These are phyloP conservation scores for Epistrophella euchroma DNA, from an alignment of 2,888 invertebrate genomes.

Conservation along the genomic window DNA sequence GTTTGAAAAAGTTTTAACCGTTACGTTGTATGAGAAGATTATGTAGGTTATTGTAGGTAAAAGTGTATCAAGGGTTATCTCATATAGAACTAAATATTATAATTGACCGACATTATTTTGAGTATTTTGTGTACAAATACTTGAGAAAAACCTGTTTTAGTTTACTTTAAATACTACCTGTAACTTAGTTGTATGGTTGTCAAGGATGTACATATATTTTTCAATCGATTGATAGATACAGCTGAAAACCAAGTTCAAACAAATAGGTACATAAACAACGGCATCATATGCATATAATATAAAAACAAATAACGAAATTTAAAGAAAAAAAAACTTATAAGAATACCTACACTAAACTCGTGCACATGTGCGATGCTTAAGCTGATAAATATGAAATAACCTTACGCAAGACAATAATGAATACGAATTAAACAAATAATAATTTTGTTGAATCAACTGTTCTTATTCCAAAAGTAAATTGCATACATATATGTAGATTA, in stretches of 20 bases:
- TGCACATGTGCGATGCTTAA: constrained; percentile 54
- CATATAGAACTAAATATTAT: neutral
- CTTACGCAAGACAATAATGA: constrained; percentile 54
- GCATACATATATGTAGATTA: constrained; percentile 25
- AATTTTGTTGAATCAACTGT: constrained; percentile 60
- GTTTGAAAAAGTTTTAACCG: neutral
- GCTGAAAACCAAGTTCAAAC: constrained; percentile 15
- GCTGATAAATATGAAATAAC: constrained; percentile 45
- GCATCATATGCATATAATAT: neutral
- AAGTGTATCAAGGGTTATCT: constrained; percentile 16
- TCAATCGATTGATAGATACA: constrained; percentile 12
- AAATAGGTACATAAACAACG: neutral
- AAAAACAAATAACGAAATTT: constrained; percentile 13
- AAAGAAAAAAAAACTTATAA: constrained; percentile 23
- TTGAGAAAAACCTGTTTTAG: neutral
- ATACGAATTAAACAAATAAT: constrained; percentile 29
- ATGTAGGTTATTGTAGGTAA: neutral
- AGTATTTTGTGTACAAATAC: constrained; percentile 16
- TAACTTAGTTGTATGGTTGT: neutral
- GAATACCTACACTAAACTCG: constrained; percentile 9
- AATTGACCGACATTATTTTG: constrained; percentile 9
- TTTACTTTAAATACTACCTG: neutral
- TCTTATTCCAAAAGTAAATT: neutral
- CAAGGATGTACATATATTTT: constrained; percentile 27
- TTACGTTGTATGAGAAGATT: neutral